phyloP scores from a whole-genome alignment of 2,797 vertebrate species.

The Anguilla pacifica region DNA sequence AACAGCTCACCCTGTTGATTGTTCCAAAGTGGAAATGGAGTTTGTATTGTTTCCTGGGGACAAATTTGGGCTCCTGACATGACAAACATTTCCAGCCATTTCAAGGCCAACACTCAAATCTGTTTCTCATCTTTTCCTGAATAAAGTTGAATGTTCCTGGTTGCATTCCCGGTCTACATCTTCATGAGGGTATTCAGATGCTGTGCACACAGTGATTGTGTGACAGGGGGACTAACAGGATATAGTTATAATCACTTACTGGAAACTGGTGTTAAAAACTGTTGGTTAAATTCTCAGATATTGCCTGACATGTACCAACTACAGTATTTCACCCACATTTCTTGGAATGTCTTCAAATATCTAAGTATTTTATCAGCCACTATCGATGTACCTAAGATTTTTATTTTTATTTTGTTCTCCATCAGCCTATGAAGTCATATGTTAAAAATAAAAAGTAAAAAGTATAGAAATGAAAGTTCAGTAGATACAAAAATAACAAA shows the following conservation, averaged over 20 bases:
- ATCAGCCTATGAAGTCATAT: neutral
- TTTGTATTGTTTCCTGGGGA: constrained; percentile 75
- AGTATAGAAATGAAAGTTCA: neutral
- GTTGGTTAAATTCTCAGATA: neutral
- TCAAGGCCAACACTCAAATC: constrained; percentile 54
- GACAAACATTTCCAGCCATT: constrained; percentile 64
- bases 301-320: neutral
- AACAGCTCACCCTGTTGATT: constrained; percentile 70
- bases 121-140: constrained; percentile 5
- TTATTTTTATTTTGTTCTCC: neutral
- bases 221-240: no score
- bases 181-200: no score
- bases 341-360: neutral
- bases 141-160: neutral
- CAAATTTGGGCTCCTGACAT: constrained; percentile 65
- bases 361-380: neutral
- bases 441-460: neutral
- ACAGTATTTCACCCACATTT: neutral
- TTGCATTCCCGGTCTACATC: neutral
- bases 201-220: no score
- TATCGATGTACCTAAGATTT: neutral
- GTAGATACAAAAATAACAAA: neutral
- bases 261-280: no score
- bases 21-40: constrained; percentile 71
- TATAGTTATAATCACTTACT: no score